phyloP scores from a whole-genome alignment of 1,140 invertebrate species.

The Drosophila azteca region DNA sequence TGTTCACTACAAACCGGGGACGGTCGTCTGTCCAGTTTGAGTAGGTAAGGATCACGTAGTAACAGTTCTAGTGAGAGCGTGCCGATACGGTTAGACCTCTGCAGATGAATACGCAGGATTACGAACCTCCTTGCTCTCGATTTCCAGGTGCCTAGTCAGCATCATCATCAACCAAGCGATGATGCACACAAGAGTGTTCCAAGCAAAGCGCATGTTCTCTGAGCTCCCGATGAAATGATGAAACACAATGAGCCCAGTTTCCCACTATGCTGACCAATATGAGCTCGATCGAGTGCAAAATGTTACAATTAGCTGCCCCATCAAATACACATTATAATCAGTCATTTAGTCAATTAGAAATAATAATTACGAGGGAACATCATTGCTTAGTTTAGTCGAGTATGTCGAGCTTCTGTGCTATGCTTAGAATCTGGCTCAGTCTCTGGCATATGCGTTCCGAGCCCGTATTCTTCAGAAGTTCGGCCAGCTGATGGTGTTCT shows the following conservation, averaged over 20 bases:
- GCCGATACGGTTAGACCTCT: no score
- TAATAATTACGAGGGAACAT: neutral
- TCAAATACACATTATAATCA: slow-evolving; percentile 16
- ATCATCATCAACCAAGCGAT: slow-evolving; percentile 24
- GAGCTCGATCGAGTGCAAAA: neutral
- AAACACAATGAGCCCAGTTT: neutral
- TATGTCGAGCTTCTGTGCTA: slow-evolving; percentile 61
- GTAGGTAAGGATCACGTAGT: slow-evolving; percentile 45
- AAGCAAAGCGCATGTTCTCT: slow-evolving; percentile 18
- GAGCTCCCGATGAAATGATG: neutral
- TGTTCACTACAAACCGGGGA: slow-evolving; percentile 65
- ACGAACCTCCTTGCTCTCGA: slow-evolving; percentile 53
- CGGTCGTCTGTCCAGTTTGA: slow-evolving; percentile 68
- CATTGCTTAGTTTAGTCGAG: slow-evolving; percentile 13
- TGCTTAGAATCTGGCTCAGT: slow-evolving; percentile 47
- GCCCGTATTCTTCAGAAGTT: slow-evolving; percentile 41
- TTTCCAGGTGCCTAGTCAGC: slow-evolving; percentile 3
- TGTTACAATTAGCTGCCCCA: slow-evolving; percentile 27
- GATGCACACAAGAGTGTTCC: neutral
- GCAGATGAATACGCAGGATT: neutral
- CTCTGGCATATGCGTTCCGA: slow-evolving; percentile 53
- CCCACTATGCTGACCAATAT: no score
- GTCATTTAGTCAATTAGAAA: slow-evolving; percentile 8
- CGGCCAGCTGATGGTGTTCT: slow-evolving; percentile 33
- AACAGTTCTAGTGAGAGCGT: slow-evolving; percentile 40